Evolutionary conservation across 2,797 vertebrate species (phyloP), one percentile per base, ranked within the genome.

Genomic region (Scarus forsteni): DNA sequence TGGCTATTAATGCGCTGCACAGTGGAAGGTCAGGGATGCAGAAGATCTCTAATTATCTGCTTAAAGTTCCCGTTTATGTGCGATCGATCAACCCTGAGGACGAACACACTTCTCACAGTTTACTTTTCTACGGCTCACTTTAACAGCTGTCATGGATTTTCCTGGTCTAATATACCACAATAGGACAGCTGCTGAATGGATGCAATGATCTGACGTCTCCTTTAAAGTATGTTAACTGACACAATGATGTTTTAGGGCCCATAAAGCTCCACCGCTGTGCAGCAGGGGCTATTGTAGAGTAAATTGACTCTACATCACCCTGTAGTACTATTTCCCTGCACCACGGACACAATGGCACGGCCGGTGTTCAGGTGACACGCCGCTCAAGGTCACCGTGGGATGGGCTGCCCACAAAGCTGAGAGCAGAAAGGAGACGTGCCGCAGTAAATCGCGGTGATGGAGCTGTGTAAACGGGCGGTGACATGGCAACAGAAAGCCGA

Each of bases 321-420:
- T 4, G 15, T 60, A 69, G 69, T 67, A 44, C 63, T 78, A 40
- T 52, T 70, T 60, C 36, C 27, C 38, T 63, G 35, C 63, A 51
- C 66, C 46, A 55, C 46, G 44, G 69, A 62, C 63, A 70, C 54
- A 63, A 44, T 51, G 53, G 42, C 11, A 2, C 16, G 50, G 60
- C 59, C 61, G 36, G 57, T 63, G 72, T 76, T 69, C 56, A 70
- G 79, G 74, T 73, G 70, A 63, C 63, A 57, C 42, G 45, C 46
- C 7, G 50, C 78, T 85, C 87, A 91, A 89, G 88, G 87, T 91
- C 87, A 88, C 50, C 49, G 75, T 75, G 70, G 60, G 34, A 66
- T 6, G 62, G 70, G 56, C 14, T 49, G 62, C 34, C 73, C 51
- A 55, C 56, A 58, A 61, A 73, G 73, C 72, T 64, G 60, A 78